phyloP scores from a whole-genome alignment of 1,140 invertebrate species.

The Mercenaria mercenaria region DNA sequence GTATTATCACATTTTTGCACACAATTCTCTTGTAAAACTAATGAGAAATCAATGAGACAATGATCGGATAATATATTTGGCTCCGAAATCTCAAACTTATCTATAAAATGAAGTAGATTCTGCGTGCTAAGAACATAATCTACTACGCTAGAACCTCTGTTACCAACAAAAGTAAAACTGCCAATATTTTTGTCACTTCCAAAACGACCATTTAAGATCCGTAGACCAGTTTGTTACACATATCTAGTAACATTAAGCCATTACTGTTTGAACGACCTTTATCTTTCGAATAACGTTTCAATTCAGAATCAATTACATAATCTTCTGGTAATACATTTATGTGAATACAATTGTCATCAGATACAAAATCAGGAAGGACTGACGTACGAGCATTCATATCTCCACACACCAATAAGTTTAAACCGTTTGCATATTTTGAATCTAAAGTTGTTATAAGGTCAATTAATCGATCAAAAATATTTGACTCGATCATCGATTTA shows the following conservation, averaged over 20 bases:
- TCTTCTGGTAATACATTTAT: background rate
- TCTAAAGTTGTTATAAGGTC: background rate
- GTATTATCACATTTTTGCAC: background rate
- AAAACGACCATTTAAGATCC: background rate
- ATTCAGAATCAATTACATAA: background rate
- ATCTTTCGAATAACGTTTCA: background rate
- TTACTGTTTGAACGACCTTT: constrained; percentile 7
- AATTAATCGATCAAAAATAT: background rate
- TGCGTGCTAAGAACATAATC: background rate
- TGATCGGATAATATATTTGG: constrained; percentile 24
- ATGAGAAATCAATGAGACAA: background rate
- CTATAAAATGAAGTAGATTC: background rate
- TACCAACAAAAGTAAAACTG: background rate
- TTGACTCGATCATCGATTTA: background rate
- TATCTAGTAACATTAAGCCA: background rate
- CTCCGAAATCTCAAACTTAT: background rate
- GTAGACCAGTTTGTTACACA: constrained; percentile 23
- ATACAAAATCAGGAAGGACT: background rate
- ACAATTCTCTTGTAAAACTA: background rate
- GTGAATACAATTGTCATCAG: background rate
- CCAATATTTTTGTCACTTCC: background rate
- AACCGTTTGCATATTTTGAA: background rate
- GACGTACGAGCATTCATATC: background rate
- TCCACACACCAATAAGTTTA: background rate
- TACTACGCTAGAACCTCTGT: background rate